Evolutionary conservation across 1,140 invertebrate genomes (phyloP), one percentile per base, ranked within the genome.

Genomic region (Trichonephila inaurata): DNA sequence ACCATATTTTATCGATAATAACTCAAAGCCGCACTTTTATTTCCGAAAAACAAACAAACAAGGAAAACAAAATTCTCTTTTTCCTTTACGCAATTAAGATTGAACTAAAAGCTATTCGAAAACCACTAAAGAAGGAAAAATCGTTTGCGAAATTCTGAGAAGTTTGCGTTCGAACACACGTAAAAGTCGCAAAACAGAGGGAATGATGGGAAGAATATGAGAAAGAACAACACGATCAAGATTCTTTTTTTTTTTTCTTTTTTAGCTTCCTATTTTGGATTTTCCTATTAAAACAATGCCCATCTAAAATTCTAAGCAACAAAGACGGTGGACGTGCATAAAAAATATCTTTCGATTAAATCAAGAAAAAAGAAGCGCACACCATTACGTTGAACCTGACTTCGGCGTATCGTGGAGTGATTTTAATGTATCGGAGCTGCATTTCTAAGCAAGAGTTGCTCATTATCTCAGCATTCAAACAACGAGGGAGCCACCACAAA

Each of bases 221-320:
- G 28, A 18, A 58, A 58, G n/a, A 83, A 60, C 40, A 83, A 83
- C 82, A 60, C 51, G 82, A 18, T 60, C 51, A 58, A 28, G 19
- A 19, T 21, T 19, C n/a, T 58, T 51, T 58, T 51, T 51, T 51
- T 51, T 51, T 51, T 10, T n/a, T n/a, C 44, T 33, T 33, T 40
- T 40, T 40, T 40, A 40, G 33, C 51, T 51, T 40, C 28, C 51
- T 28, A 87, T 87, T 87, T 87, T 60, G 60, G 81, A 91, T 85
- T 91, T 81, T 91, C 90, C 81, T 85, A 91, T 85, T 91, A 91
- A 91, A 91, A 91, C 90, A 91, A 91, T 85, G 61, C 77, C 81
- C 40, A 69, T 91, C 81, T 64, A 64, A 85, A 85, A 91, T 69
- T 91, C 40, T 82, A 66, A 85, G 77, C 62, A 91, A 91, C 60